Conservation (phyloP, 2,113 vertebrate genomes). For the Atrichornis clamosus region DNA sequence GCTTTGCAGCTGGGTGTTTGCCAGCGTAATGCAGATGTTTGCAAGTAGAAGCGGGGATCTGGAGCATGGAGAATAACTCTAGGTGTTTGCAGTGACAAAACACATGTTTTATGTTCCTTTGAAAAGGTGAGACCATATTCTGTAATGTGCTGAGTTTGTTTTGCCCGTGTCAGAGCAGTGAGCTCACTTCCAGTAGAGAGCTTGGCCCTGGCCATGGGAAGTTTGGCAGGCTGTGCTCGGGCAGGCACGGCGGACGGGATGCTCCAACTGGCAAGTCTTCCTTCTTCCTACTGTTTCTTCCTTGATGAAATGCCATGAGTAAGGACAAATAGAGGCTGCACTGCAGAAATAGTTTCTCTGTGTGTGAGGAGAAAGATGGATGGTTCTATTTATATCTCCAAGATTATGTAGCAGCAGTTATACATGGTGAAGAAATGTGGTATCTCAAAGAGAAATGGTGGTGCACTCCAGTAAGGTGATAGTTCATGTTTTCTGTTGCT, state of each 20-base stretch:
- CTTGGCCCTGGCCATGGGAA: not conserved
- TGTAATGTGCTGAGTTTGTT: not conserved
- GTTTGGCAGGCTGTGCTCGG: not conserved
- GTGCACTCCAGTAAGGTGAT: not conserved
- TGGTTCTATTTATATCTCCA: not conserved
- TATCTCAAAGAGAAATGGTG: not conserved
- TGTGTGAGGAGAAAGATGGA: not conserved
- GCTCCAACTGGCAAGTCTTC: rapidly evolving
- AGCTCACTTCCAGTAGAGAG: not conserved
- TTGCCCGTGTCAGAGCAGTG: not conserved
- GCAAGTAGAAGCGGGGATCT: not conserved
- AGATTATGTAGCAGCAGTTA: not conserved
- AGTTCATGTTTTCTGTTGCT: not conserved
- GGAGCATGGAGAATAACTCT: not conserved
- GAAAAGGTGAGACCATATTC: rapidly evolving
- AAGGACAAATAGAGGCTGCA: not conserved
- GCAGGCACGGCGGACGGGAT: rapidly evolving
- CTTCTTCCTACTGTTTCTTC: not conserved
- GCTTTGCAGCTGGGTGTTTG: not conserved
- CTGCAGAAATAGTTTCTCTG: not conserved
- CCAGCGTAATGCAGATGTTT: not conserved
- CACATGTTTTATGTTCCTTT: rapidly evolving
- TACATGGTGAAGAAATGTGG: not conserved
- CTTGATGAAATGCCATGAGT: not conserved
- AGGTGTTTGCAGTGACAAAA: not conserved